phyloP scores from a whole-genome alignment of 2,888 invertebrate genomes.

The Copidosoma aretas region DNA sequence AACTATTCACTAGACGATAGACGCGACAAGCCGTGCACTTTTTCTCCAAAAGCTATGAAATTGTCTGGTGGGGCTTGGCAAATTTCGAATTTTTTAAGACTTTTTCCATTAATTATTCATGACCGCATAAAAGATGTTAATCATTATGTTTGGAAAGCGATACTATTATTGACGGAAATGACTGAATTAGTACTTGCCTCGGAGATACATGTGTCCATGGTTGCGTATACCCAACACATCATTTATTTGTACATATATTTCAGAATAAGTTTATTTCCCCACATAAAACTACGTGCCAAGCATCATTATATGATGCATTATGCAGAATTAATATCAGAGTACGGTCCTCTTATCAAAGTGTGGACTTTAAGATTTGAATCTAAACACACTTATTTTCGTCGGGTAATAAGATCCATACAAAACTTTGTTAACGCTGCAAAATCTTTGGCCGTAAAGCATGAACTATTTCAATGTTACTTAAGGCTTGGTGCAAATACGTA shows the following conservation, averaged over 20 bases:
- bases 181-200: conserved; percentile 43
- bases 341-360: conserved; percentile 42
- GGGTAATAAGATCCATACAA: conserved; percentile 16
- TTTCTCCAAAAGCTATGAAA: too few relatives aligned
- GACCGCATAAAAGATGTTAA: conserved; percentile 37
- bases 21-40: too few relatives aligned
- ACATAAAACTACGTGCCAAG: conserved; percentile 39
- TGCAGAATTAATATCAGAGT: conserved; percentile 36
- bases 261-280: conserved; percentile 37
- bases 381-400: conserved; percentile 47
- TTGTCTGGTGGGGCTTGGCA: too few relatives aligned
- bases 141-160: conserved; percentile 38
- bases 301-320: conserved; percentile 44
- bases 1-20: too few relatives aligned
- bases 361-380: conserved; percentile 47
- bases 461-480: conserved; percentile 35
- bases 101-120: conserved; percentile 38
- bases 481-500: conserved; percentile 24
- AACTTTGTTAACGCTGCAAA: conserved; percentile 40
- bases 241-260: conserved; percentile 38
- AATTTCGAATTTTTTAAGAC: conserved; percentile 26
- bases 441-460: conserved; percentile 33
- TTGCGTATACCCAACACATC: conserved; percentile 35
- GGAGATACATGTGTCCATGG: conserved; percentile 37
- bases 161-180: conserved; percentile 42